A percentile compares a stretch with the other conserved stretches of the same genome.
These are phyloP conservation scores for Litocranius walleri DNA, from an alignment of 2,113 vertebrate species.

Conservation along the genomic window DNA sequence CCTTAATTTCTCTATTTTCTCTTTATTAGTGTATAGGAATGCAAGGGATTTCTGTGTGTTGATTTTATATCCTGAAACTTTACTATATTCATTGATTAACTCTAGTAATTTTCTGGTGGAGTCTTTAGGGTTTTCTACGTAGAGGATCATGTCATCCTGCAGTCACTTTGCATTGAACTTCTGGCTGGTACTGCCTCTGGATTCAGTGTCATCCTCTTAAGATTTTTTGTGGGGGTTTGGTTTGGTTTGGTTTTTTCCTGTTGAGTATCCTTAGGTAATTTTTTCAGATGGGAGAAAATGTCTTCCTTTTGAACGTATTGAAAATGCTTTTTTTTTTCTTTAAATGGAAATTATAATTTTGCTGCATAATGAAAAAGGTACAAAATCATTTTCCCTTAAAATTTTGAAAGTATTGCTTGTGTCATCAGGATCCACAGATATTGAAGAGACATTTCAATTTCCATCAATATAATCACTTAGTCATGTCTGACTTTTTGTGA, in stretches of 20 bases:
- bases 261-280: background rate
- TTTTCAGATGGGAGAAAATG: background rate
- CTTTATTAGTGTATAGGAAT: too few species aligned
- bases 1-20: too few species aligned
- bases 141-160: too few species aligned
- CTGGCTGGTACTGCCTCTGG: background rate
- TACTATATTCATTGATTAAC: too few species aligned
- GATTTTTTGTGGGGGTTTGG: background rate
- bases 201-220: background rate
- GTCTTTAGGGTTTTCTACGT: too few species aligned
- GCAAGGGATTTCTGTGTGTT: too few species aligned
- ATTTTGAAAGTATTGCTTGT: background rate
- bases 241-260: background rate
- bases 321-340: background rate
- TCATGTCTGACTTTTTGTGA: accelerated
- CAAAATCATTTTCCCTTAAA: background rate
- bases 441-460: background rate
- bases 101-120: too few species aligned
- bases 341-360: background rate
- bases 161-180: background rate
- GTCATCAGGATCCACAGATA: background rate
- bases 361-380: background rate
- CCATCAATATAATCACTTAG: background rate
- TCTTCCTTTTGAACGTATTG: background rate
- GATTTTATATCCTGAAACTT: too few species aligned